Evolutionary conservation across 1,140 invertebrate genomes (phyloP).

Genomic region (Trichomalopsis sarcophagae): DNA sequence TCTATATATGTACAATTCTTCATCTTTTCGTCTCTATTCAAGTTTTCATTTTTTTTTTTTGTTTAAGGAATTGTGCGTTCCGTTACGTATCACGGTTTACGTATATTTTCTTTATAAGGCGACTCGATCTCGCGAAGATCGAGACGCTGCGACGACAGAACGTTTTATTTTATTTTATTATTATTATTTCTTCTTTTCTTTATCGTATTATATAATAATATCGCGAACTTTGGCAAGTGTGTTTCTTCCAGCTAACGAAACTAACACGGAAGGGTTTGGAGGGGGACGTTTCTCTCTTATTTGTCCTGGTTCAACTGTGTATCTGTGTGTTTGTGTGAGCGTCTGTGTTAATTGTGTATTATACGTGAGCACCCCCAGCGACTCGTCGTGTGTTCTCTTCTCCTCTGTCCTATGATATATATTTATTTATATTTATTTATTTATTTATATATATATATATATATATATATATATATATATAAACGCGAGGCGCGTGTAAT

Average conservation of each 20-base stretch:
- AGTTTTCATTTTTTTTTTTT: neutral
- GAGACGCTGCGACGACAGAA: neutral
- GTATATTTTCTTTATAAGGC: constrained; percentile 1
- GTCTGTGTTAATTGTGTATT: neutral
- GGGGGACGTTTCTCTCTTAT: neutral
- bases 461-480: neutral
- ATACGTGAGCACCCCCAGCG: constrained; percentile 30
- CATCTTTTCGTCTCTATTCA: neutral
- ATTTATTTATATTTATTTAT: neutral
- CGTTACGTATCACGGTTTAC: constrained; percentile 45
- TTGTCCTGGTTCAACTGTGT: neutral
- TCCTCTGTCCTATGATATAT: neutral
- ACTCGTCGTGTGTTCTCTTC: neutral
- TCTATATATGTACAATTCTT: constrained; percentile 1
- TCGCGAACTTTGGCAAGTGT: constrained; percentile 9
- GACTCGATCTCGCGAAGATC: neutral
- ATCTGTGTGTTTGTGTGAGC: neutral
- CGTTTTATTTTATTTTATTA: neutral
- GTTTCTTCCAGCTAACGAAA: constrained; percentile 23
- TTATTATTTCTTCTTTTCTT: neutral
- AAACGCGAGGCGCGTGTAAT: neutral
- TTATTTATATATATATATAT: constrained; percentile 12
- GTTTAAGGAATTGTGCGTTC: constrained; percentile 48
- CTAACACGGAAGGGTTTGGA: neutral
- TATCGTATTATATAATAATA: neutral